Evolutionary conservation across 2,113 vertebrate genomes (phyloP).

Genomic region (Fregata magnificens): DNA sequence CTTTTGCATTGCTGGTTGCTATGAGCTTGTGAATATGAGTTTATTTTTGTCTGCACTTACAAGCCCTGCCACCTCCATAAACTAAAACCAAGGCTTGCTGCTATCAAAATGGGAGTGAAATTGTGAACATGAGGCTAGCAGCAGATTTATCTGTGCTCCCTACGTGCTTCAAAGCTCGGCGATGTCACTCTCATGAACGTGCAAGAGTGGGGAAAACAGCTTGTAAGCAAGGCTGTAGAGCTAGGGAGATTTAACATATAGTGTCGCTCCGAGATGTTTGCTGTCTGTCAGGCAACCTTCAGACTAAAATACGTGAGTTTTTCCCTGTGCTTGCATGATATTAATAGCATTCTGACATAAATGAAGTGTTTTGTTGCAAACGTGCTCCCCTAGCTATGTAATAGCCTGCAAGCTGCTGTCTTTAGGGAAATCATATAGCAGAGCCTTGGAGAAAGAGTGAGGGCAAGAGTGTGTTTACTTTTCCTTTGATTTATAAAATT

Average conservation of each 20-base stretch:
- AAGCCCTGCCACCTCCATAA: background rate
- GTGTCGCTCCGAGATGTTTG: fast-evolving
- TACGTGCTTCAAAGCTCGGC: fast-evolving
- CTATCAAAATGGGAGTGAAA: background rate
- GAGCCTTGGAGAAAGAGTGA: background rate
- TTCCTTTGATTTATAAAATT: background rate
- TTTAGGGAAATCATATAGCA: background rate
- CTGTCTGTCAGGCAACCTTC: background rate
- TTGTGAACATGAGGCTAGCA: background rate
- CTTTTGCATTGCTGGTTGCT: background rate
- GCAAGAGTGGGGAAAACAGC: background rate
- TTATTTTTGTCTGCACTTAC: background rate
- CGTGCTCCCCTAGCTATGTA: background rate
- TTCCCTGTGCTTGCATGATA: background rate
- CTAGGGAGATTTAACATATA: fast-evolving
- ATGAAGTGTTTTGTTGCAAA: background rate
- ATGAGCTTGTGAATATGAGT: background rate
- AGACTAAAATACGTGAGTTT: background rate
- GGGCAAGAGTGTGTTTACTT: background rate
- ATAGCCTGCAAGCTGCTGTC: background rate
- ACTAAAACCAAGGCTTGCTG: fast-evolving
- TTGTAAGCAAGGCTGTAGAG: background rate
- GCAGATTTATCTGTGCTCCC: background rate
- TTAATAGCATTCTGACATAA: background rate
- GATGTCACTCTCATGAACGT: fast-evolving